Base-by-base conservation (phyloP, 2,113 vertebrate genomes). In the Leptobrachium leishanense region DNA sequence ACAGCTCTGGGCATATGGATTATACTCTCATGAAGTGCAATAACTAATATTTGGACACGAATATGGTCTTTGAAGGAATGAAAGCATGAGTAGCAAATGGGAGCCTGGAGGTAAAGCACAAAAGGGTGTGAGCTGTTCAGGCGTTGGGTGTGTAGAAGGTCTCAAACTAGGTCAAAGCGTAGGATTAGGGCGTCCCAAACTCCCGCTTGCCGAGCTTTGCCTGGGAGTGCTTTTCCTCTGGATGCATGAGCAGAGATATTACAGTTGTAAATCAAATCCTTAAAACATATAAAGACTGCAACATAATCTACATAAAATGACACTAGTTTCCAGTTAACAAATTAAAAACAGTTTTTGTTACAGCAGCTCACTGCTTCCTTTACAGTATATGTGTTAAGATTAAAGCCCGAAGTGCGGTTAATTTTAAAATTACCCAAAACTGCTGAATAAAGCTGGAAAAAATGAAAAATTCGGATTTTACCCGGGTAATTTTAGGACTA, bases 141-240 rank as follows among this genome's bases (percentile, higher is more conserved):
- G 67, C 43, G 15, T 40, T 77, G 67, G 43, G 76, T 70, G 76
- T 77, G 57, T 13, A 20, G 63, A 41, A 77, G 20, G 20, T 54
- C 50, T 57, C 41, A 4, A 54, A 3, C 5, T 69, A 20, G 54
- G 42, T 43, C 50, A 46, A 54, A 42, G 42, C 69, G 57, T 44
- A 62, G 31, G 7, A 70, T 55, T 39, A 5, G 13, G 46, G 76
- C 67, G 42, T 77, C 67, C n/a, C 68, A 77, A 77, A 55, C 76
- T 40, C 41, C 50, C 63, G 31, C 50, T 43, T 55, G 44, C 44
- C 69, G 20, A 44, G 40, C 69, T 57, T 50, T 11, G 44, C 65
- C 40, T 74, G 70, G 70, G 77, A 79, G 77, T 79, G 70, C n/a
- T 50, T 15, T 10, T 55, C 54, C 40, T n/a, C 10, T 62, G 13